Evolutionary conservation across 1,140 invertebrate genomes (phyloP).

Genomic region (Acyrthosiphon pisum): DNA sequence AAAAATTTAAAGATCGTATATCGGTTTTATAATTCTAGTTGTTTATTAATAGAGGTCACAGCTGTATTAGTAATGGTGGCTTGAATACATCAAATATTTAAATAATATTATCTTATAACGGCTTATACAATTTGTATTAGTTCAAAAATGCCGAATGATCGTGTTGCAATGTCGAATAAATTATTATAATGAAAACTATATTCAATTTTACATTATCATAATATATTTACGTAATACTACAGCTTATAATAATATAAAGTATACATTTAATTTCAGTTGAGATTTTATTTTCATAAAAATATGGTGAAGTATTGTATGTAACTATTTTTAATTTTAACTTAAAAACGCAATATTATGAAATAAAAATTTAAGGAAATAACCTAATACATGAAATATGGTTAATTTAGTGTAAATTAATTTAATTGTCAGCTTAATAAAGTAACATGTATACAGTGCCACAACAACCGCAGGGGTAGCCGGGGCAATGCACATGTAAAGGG

Average conservation of each 20-base stretch:
- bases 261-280: neutral
- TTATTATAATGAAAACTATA: neutral
- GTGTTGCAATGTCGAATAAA: slow-evolving; percentile 29
- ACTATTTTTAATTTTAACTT: neutral
- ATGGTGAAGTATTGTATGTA: neutral
- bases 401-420: neutral
- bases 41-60: slow-evolving; percentile 39
- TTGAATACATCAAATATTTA: slow-evolving; percentile 20
- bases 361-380: neutral
- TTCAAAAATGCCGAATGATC: slow-evolving; percentile 35
- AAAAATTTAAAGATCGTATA: slow-evolving; percentile 21
- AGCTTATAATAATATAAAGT: neutral
- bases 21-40: neutral
- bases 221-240: slow-evolving; percentile 12
- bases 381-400: too few relatives aligned
- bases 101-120: slow-evolving; percentile 35
- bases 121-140: slow-evolving; percentile 5
- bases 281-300: neutral
- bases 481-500: too few relatives aligned
- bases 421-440: too few relatives aligned
- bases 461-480: too few relatives aligned
- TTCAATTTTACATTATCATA: slow-evolving; percentile 11
- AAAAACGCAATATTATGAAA: neutral
- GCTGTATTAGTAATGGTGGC: slow-evolving; percentile 34
- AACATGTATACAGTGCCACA: too few relatives aligned